Conservation (phyloP, 1,140 invertebrate species). For the Drosophila pseudoananassae region DNA sequence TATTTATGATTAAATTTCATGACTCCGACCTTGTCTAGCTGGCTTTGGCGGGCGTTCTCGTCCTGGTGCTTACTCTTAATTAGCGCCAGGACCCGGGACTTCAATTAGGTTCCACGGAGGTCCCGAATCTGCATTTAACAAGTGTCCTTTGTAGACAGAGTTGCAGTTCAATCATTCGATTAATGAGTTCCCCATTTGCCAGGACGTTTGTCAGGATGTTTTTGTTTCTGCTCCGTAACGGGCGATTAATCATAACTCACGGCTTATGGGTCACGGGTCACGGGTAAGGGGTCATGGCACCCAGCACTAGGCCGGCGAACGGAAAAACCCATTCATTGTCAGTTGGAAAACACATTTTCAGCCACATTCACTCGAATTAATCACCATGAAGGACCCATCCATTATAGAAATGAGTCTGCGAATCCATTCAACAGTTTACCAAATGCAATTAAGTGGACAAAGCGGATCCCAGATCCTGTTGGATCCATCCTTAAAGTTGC, state of each 20-base stretch:
- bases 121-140: neutral
- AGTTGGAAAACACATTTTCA: slow-evolving; percentile 17
- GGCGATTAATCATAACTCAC: slow-evolving; percentile 33
- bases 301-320: neutral
- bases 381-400: slow-evolving; percentile 34
- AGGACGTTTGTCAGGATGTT: slow-evolving; percentile 11
- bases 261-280: neutral
- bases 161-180: slow-evolving; percentile 32
- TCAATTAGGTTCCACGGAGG: neutral
- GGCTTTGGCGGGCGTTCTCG: slow-evolving; percentile 1
- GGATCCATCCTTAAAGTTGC: neutral
- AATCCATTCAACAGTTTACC: slow-evolving; percentile 40
- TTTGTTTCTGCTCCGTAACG: slow-evolving; percentile 7
- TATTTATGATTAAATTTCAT: slow-evolving; percentile 41
- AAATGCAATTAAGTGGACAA: slow-evolving; percentile 43
- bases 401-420: slow-evolving; percentile 19
- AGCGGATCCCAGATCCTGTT: slow-evolving; percentile 18
- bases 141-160: neutral
- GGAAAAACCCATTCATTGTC: slow-evolving; percentile 3
- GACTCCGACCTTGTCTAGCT: slow-evolving; percentile 17
- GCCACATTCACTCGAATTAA: slow-evolving; percentile 32
- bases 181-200: slow-evolving; percentile 19
- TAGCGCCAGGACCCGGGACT: slow-evolving; percentile 7
- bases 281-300: neutral
- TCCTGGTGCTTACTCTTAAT: slow-evolving; percentile 33